phyloP scores from a whole-genome alignment of 2,888 invertebrate genomes.

The Plusia festucae region DNA sequence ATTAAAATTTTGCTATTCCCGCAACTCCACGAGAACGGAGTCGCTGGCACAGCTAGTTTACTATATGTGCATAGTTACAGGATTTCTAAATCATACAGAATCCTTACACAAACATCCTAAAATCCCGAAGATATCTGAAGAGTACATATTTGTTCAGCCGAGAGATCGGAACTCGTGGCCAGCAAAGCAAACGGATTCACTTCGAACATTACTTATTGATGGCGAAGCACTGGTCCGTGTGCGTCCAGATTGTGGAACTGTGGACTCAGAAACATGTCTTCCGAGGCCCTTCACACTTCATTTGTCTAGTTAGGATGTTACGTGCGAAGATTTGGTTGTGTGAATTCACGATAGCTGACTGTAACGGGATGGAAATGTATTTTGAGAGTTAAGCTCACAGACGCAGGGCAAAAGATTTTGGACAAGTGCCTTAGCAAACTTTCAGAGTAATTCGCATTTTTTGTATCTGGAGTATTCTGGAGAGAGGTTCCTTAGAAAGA shows the following conservation, averaged over 20 bases:
- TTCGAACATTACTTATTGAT: conserved; percentile 68
- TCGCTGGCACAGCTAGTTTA: too few relatives aligned
- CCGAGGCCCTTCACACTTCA: conserved; percentile 28
- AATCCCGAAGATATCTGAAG: conserved; percentile 61
- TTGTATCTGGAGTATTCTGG: too few relatives aligned
- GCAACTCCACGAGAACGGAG: too few relatives aligned
- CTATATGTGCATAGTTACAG: too few relatives aligned
- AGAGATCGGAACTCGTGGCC: conserved; percentile 69
- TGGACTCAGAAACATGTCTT: conserved; percentile 40
- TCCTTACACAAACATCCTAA: conserved; percentile 55
- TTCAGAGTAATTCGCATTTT: too few relatives aligned
- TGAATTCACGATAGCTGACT: not conserved
- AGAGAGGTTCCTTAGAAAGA: too few relatives aligned
- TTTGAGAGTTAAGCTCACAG: not conserved
- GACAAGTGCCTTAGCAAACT: too few relatives aligned
- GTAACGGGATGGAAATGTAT: not conserved
- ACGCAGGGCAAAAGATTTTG: not conserved
- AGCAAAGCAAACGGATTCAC: conserved; percentile 73
- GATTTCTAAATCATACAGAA: too few relatives aligned
- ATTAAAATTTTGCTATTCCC: too few relatives aligned
- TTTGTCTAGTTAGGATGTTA: conserved; percentile 26
- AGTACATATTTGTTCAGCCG: conserved; percentile 73
- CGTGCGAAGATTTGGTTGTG: not conserved
- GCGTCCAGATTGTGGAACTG: conserved; percentile 50
- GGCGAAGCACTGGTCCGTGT: conserved; percentile 68